Evolutionary conservation across 92 coral and sea anemone species (phyloP), one percentile per base, ranked within the genome.

Genomic region (Phymanthus crucifer): DNA sequence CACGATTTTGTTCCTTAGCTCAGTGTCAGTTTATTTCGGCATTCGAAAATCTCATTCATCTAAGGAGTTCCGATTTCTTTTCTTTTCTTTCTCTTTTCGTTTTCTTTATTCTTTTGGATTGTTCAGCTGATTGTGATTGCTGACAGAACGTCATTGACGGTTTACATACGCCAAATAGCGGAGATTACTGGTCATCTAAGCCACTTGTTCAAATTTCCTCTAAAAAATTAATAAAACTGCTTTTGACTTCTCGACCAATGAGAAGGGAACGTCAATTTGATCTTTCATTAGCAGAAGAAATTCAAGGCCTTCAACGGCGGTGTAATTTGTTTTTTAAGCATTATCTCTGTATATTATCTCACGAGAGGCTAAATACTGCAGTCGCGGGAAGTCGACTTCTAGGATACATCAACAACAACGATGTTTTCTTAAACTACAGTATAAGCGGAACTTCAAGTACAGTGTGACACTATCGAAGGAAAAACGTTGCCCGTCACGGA

Each of bases 131-230:
- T 75, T 66, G 54, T 13, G 19, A 18, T 47, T 18, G 10, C 21
- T 47, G 79, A 75, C 70, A 75, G 16, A 1, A 3, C 36, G 67
- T 75, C 78, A 73, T 37, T 27, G 13, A 54, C 31, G 4, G 79
- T 75, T 75, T 48, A 75, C 79, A 48, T 31, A 74, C 54, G 79
- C 18, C 79, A 66, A 27, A 27, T 46, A 12, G 56, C 79, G 79
- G 61, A 75, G 68, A 75, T 75, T 75, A 52, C 79, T 33, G 23
- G 48, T 72, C 61, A 6, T 29, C 32, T 72, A 72, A 72, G 32
- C 40, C 19, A 66, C 77, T 72, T 72, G 23, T 35, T 36, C 50
- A 40, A 26, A 43, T 40, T 72, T 72, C 33, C 37, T 72, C 74
- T 14, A 21, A 6, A n/a, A 36, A 40, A 43, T 40, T 72, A 72